Evolutionary conservation across 2,113 vertebrate genomes (phyloP).

Genomic region (Onychostruthus taczanowskii): DNA sequence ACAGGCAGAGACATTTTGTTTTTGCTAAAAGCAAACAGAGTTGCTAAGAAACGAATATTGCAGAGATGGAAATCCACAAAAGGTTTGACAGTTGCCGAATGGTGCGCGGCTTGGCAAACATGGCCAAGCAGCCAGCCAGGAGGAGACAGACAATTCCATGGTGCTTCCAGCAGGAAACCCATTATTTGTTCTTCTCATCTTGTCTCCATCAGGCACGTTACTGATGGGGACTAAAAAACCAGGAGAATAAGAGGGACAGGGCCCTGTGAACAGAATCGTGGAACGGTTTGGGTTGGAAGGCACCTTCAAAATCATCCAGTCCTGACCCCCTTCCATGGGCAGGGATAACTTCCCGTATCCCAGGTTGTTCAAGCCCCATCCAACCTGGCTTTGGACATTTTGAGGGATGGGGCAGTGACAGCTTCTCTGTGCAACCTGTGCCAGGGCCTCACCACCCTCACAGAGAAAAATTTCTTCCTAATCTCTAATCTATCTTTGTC

Average conservation of each 20-base stretch:
- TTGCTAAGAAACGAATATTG: constrained; percentile 68
- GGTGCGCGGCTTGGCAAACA: background rate
- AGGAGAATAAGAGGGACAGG: background rate
- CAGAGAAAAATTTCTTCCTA: background rate
- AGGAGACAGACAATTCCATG: background rate
- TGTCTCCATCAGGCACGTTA: background rate
- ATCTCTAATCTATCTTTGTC: no score
- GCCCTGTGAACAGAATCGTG: background rate
- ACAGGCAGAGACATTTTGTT: constrained; percentile 66
- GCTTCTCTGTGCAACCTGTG: background rate
- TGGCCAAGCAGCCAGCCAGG: background rate
- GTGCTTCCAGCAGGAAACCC: background rate
- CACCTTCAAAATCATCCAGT: background rate
- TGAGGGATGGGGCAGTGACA: background rate
- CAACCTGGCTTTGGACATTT: accelerated
- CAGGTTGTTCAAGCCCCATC: accelerated
- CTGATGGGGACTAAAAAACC: background rate
- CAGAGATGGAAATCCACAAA: constrained; percentile 57
- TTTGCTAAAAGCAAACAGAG: constrained; percentile 64
- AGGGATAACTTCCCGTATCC: background rate
- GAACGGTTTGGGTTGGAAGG: background rate
- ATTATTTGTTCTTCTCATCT: background rate
- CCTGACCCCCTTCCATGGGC: accelerated
- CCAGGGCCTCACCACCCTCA: accelerated
- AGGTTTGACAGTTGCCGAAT: constrained; percentile 28